These are phyloP conservation scores for Fregetta grallaria DNA, from an alignment of 2,113 vertebrate species.

Conservation along the genomic window DNA sequence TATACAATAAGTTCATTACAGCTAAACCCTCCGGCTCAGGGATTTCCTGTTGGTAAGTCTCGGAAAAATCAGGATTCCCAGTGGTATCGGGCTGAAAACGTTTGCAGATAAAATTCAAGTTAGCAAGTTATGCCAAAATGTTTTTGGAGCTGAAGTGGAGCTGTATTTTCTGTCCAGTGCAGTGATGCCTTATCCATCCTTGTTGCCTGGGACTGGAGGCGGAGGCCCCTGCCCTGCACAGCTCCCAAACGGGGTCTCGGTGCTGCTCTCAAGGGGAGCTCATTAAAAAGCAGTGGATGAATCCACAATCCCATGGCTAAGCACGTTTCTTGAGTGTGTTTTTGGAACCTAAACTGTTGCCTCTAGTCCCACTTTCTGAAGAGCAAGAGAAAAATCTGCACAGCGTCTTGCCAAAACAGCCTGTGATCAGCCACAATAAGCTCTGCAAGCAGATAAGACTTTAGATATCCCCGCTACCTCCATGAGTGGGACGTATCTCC, in stretches of 20 bases:
- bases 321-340: background rate
- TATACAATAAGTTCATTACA: slow-evolving; percentile 55
- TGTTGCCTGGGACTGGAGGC: background rate
- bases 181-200: background rate
- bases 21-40: slow-evolving; percentile 1
- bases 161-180: background rate
- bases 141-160: background rate
- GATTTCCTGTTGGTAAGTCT: slow-evolving; percentile 59
- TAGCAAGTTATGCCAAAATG: background rate
- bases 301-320: background rate
- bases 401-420: background rate
- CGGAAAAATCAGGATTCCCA: slow-evolving; percentile 27
- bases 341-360: background rate
- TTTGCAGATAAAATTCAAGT: slow-evolving; percentile 48
- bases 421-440: background rate
- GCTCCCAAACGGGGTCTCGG: background rate
- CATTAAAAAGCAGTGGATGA: background rate
- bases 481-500: background rate
- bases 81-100: background rate
- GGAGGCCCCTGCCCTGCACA: background rate
- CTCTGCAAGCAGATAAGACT: background rate
- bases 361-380: background rate
- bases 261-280: background rate
- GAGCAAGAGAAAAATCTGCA: background rate
- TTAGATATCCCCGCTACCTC: background rate